Evolutionary conservation across 2,888 invertebrate genomes (phyloP).

Genomic region (Drosophila helvetica): DNA sequence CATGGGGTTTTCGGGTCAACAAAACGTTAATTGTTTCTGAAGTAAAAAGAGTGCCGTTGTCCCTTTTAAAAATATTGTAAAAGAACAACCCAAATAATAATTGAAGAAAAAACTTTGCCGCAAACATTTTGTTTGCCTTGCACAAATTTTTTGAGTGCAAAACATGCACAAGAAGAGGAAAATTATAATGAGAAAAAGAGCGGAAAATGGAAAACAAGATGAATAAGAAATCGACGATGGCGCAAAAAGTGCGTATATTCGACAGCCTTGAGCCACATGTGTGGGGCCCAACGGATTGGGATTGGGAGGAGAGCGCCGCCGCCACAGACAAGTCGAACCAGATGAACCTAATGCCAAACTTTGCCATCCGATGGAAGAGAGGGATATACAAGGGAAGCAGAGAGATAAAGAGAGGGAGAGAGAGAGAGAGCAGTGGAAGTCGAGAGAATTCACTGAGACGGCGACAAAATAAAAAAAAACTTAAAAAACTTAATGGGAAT

Average conservation of each 20-base stretch:
- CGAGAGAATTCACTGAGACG: constrained; percentile 12
- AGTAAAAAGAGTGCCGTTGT: too few species aligned
- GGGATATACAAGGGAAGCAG: background rate
- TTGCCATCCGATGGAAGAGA: constrained; percentile 38
- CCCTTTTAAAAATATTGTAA: background rate
- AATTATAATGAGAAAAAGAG: constrained; percentile 23
- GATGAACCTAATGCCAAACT: constrained; percentile 63
- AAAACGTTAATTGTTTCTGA: too few species aligned
- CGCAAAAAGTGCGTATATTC: constrained; percentile 56
- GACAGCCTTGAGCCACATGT: constrained; percentile 66
- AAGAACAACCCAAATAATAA: background rate
- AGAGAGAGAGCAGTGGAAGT: background rate
- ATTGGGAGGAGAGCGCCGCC: constrained; percentile 35
- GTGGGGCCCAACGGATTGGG: constrained; percentile 34
- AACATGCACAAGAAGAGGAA: constrained; percentile 5
- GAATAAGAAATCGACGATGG: constrained; percentile 23
- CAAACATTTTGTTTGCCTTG: constrained; percentile 3
- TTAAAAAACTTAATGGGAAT: background rate
- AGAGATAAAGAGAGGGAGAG: background rate
- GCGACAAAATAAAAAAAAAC: background rate
- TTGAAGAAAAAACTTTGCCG: background rate
- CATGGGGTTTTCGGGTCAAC: too few species aligned
- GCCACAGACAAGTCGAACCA: constrained; percentile 19
- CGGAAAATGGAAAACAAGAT: constrained; percentile 31
- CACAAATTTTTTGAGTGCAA: constrained; percentile 1